Evolutionary conservation across 2,113 vertebrate genomes (phyloP).

Genomic region (Pelusios castaneus): DNA sequence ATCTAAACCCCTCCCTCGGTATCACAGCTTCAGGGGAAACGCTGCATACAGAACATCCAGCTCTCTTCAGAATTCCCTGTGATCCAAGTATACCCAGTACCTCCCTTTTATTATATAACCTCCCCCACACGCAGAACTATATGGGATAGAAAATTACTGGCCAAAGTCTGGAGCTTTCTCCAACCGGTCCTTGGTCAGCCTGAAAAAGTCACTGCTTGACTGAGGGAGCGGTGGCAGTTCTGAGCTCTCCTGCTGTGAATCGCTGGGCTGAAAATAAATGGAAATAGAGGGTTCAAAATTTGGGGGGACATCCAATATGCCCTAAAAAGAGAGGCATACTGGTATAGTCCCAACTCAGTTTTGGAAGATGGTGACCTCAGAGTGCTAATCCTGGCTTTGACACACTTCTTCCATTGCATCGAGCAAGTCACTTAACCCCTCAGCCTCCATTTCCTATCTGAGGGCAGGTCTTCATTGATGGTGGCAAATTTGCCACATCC

Average conservation of each 20-base stretch:
- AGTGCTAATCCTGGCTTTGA: background rate
- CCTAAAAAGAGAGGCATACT: background rate
- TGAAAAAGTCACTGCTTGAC: constrained; percentile 55
- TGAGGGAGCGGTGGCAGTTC: constrained; percentile 23
- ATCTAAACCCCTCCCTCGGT: constrained; percentile 13
- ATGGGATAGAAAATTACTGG: background rate
- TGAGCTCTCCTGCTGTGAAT: constrained; percentile 12
- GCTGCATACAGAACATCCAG: constrained; percentile 23
- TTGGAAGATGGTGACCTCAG: background rate
- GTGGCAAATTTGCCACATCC: too few species aligned
- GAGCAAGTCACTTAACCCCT: background rate
- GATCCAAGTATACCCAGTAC: background rate
- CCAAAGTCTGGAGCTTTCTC: background rate
- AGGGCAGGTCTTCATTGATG: too few species aligned
- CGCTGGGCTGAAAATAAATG: constrained; percentile 11
- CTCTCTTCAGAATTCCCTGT: background rate
- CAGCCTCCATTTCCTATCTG: background rate
- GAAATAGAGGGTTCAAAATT: constrained; percentile 7
- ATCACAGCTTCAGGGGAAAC: constrained; percentile 14
- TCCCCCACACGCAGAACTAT: background rate
- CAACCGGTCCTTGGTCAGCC: constrained; percentile 3
- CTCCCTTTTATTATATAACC: background rate
- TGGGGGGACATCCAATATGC: constrained; percentile 26
- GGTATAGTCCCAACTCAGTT: background rate
- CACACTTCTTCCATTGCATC: background rate